A percentile compares a stretch with the other conserved stretches of the same genome.
Conservation (phyloP, 2,888 invertebrate genomes). For the Orthonychiurus folsomi region DNA sequence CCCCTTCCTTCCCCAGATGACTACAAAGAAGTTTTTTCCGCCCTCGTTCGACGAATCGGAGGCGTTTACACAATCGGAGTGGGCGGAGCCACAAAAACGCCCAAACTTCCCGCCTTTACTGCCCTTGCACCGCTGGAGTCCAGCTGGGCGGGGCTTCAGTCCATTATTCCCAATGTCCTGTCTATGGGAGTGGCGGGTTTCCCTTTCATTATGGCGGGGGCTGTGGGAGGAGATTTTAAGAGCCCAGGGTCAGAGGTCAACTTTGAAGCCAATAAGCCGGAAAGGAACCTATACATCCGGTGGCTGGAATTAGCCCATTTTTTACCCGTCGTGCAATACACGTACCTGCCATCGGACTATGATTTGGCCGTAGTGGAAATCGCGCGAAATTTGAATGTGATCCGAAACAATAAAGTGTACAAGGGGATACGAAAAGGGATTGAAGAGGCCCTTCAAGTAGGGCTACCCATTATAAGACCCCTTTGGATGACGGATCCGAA, state of each 20-base stretch:
- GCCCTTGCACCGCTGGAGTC: slow-evolving; percentile 77
- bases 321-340: slow-evolving; percentile 83
- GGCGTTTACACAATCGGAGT: slow-evolving; percentile 62
- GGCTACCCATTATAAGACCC: slow-evolving; percentile 74
- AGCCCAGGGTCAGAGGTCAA: neutral
- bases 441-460: slow-evolving; percentile 67
- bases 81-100: slow-evolving; percentile 70
- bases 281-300: slow-evolving; percentile 73
- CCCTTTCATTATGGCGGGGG: slow-evolving; percentile 85
- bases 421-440: slow-evolving; percentile 67
- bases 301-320: slow-evolving; percentile 88
- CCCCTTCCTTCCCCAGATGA: slow-evolving; percentile 69
- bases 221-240: slow-evolving; percentile 72
- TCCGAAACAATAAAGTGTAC: slow-evolving; percentile 55
- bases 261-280: slow-evolving; percentile 50
- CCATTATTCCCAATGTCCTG: slow-evolving; percentile 76
- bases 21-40: slow-evolving; percentile 64
- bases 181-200: slow-evolving; percentile 84
- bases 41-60: slow-evolving; percentile 50
- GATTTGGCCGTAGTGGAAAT: slow-evolving; percentile 66
- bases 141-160: slow-evolving; percentile 73
- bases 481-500: slow-evolving; percentile 80
- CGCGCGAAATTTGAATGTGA: slow-evolving; percentile 61
- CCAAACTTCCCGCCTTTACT: slow-evolving; percentile 75
- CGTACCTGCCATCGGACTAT: slow-evolving; percentile 79